Base-by-base conservation (phyloP, 2,797 vertebrate species). In the Valencia hispanica region DNA sequence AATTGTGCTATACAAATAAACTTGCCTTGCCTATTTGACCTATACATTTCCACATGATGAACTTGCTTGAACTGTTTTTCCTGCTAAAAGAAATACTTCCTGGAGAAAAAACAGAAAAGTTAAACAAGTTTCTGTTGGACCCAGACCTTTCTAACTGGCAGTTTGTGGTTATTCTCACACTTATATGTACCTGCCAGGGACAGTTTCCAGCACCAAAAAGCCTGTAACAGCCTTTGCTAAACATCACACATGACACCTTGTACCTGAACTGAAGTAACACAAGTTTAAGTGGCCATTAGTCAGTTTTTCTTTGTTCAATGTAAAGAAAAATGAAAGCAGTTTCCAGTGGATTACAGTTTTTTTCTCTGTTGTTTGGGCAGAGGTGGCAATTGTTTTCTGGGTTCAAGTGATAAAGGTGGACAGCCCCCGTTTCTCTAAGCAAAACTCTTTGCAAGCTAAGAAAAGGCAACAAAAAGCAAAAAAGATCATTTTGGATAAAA, bases 241-340 rank as follows among this genome's bases (percentile, higher is more conserved):
- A 39, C 63, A 41, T 66, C 63, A n/a, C 39, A 66, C 63, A 66
- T 66, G 25, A 43, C 63, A 66, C 43, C 39, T 43, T 66, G 63
- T 66, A 66, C 39, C 39, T 66, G 63, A 25, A 8, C 12, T 8
- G 12, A 41, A 25, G 36, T 66, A 15, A n/a, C 63, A 41, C 20
- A 66, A 43, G 63, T n/a, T 43, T 66, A 66, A n/a, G 39, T 66
- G 63, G 22, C 39, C 63, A 61, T 63, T 63, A 63, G 32, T 61
- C 6, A 18, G 22, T 43, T 66, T 55, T 66, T 43, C 5, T n/a
- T 43, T n/a, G 36, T 39, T 25, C 39, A 41, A 43, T 15, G 1
- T 4, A 66, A 15, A 4, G 5, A n/a, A 17, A n/a, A n/a, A 7
- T 14, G 14, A 66, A 65, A 22, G 18, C 1, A 22, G 2, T 22